Conservation (phyloP, 2,113 vertebrate species). For the Cettia cetti region DNA sequence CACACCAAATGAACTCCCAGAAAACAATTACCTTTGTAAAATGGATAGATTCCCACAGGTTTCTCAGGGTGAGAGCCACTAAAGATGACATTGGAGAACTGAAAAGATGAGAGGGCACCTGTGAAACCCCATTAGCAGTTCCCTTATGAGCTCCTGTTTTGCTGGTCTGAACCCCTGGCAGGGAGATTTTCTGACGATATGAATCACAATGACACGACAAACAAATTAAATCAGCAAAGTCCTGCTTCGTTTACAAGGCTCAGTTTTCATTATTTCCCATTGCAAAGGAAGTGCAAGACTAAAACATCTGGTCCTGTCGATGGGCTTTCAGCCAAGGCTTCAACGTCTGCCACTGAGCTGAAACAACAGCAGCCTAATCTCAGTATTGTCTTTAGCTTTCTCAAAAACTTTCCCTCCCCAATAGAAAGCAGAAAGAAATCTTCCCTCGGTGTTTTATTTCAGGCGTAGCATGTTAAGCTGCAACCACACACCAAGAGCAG, state of each 20-base stretch:
- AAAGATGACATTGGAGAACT: background rate
- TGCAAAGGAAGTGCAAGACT: slow-evolving; percentile 52
- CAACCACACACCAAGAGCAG: slow-evolving; percentile 6
- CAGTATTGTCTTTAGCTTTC: slow-evolving; percentile 81
- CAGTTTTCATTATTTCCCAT: slow-evolving; percentile 53
- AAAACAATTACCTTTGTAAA: background rate
- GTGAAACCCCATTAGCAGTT: background rate
- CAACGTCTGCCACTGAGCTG: slow-evolving; percentile 81
- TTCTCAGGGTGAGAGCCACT: background rate
- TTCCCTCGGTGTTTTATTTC: slow-evolving; percentile 70
- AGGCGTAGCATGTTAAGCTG: background rate
- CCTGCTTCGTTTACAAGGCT: slow-evolving; percentile 4
- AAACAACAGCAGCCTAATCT: slow-evolving; percentile 88
- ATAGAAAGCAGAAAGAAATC: slow-evolving; percentile 61
- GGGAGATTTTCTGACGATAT: slow-evolving; percentile 60
- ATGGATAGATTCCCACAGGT: background rate
- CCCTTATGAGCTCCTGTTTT: slow-evolving; percentile 48
- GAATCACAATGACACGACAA: slow-evolving; percentile 69
- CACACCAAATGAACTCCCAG: background rate
- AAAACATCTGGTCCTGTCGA: slow-evolving; percentile 75
- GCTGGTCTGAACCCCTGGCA: slow-evolving; percentile 59
- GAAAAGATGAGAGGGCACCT: background rate
- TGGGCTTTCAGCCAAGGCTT: slow-evolving; percentile 82
- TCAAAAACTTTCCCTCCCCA: slow-evolving; percentile 71
- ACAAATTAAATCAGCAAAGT: slow-evolving; percentile 64